Conservation (phyloP, 2,113 vertebrate genomes). For the Cryptomyrus ogoouensis region DNA sequence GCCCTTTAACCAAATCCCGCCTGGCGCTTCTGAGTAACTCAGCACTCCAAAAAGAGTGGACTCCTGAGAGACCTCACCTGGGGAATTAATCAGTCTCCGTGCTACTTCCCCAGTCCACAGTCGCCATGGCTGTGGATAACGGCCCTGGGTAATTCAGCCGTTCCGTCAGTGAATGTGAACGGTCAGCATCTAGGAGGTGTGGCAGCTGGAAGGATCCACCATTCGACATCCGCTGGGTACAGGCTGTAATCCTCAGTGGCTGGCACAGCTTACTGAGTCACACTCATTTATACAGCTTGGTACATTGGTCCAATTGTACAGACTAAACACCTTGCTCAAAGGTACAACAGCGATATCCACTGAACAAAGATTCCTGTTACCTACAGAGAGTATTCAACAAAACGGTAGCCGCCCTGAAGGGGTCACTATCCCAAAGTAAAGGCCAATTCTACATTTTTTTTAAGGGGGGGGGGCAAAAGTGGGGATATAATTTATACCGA, state of each 20-base stretch:
- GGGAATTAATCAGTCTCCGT: neutral
- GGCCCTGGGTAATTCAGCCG: neutral
- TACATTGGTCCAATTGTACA: neutral
- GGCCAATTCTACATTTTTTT: neutral
- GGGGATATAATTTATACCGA: neutral
- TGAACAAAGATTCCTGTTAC: neutral
- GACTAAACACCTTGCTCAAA: neutral
- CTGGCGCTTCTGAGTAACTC: neutral
- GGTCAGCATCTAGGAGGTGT: neutral
- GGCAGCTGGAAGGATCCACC: too few relatives aligned
- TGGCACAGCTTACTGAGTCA: neutral
- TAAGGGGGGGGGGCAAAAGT: neutral
- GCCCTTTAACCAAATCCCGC: neutral
- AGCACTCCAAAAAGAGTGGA: neutral
- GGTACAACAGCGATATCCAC: neutral
- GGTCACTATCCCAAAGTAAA: neutral
- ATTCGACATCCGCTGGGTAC: neutral
- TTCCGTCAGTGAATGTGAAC: neutral
- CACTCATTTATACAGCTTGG: neutral
- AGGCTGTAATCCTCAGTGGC: neutral
- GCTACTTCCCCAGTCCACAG: neutral
- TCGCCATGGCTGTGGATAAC: neutral
- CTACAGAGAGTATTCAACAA: neutral
- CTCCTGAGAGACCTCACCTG: neutral
- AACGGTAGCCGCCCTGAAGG: neutral